Evolutionary conservation across 2,888 invertebrate genomes (phyloP).

Genomic region (Prosapia bicincta): DNA sequence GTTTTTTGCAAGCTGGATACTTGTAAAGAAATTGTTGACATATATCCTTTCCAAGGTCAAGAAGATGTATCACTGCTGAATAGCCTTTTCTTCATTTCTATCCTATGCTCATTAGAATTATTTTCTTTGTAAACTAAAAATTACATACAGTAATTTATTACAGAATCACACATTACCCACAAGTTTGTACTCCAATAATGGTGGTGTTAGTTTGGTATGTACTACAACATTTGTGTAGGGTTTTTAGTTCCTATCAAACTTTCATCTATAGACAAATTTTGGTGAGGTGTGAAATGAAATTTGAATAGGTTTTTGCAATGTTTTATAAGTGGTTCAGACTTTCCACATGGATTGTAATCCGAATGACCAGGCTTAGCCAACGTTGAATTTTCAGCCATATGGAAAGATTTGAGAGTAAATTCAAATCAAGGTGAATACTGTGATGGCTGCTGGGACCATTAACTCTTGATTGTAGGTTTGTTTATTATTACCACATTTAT

Average conservation of each 20-base stretch:
- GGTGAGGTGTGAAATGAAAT: background rate
- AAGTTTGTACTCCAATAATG: background rate
- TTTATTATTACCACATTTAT: slow-evolving; percentile 3
- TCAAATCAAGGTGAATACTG: background rate
- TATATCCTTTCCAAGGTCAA: no score
- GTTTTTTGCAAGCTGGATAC: background rate
- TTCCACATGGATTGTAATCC: no score
- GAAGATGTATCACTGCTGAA: background rate
- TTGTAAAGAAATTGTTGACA: background rate
- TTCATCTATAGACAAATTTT: background rate
- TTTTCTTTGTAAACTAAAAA: background rate
- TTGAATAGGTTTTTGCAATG: background rate
- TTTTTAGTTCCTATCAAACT: background rate
- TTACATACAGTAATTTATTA: background rate
- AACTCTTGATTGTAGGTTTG: background rate
- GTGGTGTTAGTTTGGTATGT: background rate
- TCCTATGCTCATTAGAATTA: background rate
- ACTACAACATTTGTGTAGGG: background rate
- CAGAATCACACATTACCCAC: background rate
- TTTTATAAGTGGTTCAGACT: background rate
- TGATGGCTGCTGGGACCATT: background rate
- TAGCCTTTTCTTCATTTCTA: background rate
- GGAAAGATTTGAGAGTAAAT: background rate
- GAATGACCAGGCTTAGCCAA: background rate
- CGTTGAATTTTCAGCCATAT: no score